Percentiles rank a stretch among this genome's conserved stretches.
phyloP scores from a whole-genome alignment of 2,888 invertebrate genomes.

The Petrolisthes manimaculis region DNA sequence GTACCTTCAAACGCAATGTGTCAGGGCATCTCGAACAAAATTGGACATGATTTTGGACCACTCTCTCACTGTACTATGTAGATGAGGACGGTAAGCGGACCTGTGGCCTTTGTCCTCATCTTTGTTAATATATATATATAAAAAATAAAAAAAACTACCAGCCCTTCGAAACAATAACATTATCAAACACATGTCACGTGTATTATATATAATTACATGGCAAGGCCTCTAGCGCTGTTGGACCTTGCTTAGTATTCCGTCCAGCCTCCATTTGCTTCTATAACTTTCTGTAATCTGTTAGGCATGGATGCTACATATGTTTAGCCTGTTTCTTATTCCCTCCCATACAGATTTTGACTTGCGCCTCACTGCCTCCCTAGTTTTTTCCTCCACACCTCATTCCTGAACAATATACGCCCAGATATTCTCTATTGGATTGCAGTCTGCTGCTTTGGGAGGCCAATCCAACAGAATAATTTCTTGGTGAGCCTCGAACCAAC shows the following conservation, averaged over 20 bases:
- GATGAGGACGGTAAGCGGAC: no score
- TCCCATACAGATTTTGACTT: background rate
- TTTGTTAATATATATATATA: no score
- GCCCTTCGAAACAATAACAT: no score
- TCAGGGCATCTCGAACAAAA: no score
- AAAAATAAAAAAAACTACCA: no score
- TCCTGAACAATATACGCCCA: background rate
- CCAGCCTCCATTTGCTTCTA: slow-evolving; percentile 5
- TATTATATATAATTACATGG: no score
- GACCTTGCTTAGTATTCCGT: slow-evolving; percentile 6
- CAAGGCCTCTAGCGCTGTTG: no score
- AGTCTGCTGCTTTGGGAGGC: slow-evolving; percentile 6
- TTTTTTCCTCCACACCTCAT: background rate
- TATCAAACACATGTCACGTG: no score
- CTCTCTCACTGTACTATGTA: no score
- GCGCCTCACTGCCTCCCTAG: background rate
- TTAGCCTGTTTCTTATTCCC: background rate
- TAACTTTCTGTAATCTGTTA: background rate
- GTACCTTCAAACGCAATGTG: no score
- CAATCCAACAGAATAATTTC: background rate
- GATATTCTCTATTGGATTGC: background rate
- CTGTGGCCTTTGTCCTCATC: no score
- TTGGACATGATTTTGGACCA: no score
- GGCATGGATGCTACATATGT: slow-evolving; percentile 7
- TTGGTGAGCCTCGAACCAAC: background rate